Evolutionary conservation across 2,797 vertebrate species (phyloP), one percentile per base, ranked within the genome.

Genomic region (Brachyrhaphis roseni): DNA sequence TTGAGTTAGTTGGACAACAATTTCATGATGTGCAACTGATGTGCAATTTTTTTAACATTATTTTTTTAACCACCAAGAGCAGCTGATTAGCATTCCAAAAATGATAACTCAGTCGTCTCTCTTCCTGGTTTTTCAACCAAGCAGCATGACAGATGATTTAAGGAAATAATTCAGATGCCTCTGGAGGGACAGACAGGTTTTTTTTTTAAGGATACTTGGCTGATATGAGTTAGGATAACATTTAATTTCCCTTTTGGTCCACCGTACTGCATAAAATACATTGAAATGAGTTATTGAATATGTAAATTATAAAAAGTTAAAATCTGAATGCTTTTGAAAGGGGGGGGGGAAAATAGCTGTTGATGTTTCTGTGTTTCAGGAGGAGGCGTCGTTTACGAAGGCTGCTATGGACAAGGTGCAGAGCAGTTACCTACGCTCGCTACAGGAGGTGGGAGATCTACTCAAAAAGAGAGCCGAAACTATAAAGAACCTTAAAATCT

Each of bases 401-500:
- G 95, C 95, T 86, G 97, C 96, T 78, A 96, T 97, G 94, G 97
- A 97, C 84, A 99, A 99, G 89, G 97, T 99, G 83, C 97, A 98
- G 94, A 98, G 94, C 96, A 99, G 98, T 94, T 99, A 98, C 93
- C 95, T 98, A 86, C 97, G 97, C 81, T 99, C 98, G 0, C 93
- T 99, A 91, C 98, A 98, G 94, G 98, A 99, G 92, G 94, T 96
- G 57, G 97, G 97, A 79, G 98, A 99, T 73, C 96, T 99, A 88
- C 96, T 99, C 84, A 98, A 94, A 94, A 99, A 98, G 94, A 97
- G 98, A 95, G 96, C 96, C 0, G 98, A 99, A 87, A 96, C 96
- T 74, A 92, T 99, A 87, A 98, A 98, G 92, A 97, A 95, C 94
- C 95, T 99, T 86, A 99, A 98, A 95, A 97, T 99, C 91, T 99